These are phyloP conservation scores for Atta cephalotes DNA, from an alignment of 1,140 invertebrate genomes.

Conservation along the genomic window DNA sequence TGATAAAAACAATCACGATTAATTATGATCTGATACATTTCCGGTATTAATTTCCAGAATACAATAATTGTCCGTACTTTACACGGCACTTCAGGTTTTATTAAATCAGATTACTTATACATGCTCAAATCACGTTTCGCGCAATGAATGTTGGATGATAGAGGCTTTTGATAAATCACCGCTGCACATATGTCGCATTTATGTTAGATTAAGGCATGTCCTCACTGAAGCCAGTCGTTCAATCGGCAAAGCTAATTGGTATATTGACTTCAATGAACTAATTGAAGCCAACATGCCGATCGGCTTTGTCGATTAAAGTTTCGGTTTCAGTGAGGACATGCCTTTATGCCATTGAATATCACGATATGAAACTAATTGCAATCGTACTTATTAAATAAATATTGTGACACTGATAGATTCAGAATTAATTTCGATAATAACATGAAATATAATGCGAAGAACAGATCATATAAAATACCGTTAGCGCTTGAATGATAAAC, in stretches of 20 bases:
- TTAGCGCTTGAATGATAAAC: not conserved
- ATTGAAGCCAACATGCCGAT: too few species aligned
- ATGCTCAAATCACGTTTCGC: not conserved
- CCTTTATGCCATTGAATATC: too few species aligned
- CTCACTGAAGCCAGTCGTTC: too few species aligned
- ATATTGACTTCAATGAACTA: too few species aligned
- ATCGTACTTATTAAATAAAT: not conserved
- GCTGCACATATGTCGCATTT: not conserved
- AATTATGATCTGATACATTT: not conserved
- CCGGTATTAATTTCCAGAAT: not conserved
- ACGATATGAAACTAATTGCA: not conserved
- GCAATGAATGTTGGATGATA: not conserved
- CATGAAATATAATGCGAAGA: not conserved
- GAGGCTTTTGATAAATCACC: not conserved
- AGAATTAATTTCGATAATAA: not conserved
- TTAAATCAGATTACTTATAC: not conserved
- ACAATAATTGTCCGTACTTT: not conserved
- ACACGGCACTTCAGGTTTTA: not conserved
- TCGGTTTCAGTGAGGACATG: too few species aligned
- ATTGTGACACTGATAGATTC: not conserved
- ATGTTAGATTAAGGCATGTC: too few species aligned
- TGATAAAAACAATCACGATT: conserved; percentile 1
- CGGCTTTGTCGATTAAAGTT: too few species aligned
- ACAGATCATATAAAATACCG: not conserved
- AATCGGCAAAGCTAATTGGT: too few species aligned